phyloP scores from a whole-genome alignment of 2,888 invertebrate genomes.

The Hartigia nigra region DNA sequence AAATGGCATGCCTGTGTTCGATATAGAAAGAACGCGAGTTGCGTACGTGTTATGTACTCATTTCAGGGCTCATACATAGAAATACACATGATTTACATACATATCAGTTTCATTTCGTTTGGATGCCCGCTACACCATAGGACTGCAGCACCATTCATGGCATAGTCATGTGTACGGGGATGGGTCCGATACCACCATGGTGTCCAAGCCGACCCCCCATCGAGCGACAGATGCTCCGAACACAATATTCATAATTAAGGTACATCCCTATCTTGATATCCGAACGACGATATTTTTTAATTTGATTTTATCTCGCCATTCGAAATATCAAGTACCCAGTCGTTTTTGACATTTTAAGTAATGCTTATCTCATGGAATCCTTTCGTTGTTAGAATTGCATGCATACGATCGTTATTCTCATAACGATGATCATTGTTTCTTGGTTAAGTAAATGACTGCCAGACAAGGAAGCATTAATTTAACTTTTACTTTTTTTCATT shows the following conservation, averaged over 20 bases:
- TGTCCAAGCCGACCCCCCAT: conserved; percentile 8
- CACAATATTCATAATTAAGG: conserved; percentile 36
- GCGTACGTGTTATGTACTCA: background rate
- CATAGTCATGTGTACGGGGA: background rate
- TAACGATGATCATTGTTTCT: too few species aligned
- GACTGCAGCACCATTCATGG: conserved; percentile 15
- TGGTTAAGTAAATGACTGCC: too few species aligned
- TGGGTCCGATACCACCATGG: background rate
- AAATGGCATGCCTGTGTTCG: background rate
- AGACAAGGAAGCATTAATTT: too few species aligned
- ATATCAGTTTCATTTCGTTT: conserved; percentile 52
- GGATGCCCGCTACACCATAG: conserved; percentile 11
- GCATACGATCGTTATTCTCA: too few species aligned
- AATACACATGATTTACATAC: conserved; percentile 51
- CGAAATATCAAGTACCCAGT: too few species aligned
- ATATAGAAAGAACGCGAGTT: background rate
- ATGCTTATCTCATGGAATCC: background rate
- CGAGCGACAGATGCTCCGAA: conserved; percentile 41
- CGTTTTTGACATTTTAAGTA: too few species aligned
- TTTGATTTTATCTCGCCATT: conserved; percentile 32
- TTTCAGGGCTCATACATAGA: conserved; percentile 40
- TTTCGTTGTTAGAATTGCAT: too few species aligned
- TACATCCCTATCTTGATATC: conserved; percentile 25
- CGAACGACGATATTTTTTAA: conserved; percentile 28
- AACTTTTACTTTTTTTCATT: too few species aligned